Percentiles rank a stretch among this genome's conserved stretches.
phyloP scores from a whole-genome alignment of 2,888 invertebrate genomes.

The Eupithecia dodoneata region DNA sequence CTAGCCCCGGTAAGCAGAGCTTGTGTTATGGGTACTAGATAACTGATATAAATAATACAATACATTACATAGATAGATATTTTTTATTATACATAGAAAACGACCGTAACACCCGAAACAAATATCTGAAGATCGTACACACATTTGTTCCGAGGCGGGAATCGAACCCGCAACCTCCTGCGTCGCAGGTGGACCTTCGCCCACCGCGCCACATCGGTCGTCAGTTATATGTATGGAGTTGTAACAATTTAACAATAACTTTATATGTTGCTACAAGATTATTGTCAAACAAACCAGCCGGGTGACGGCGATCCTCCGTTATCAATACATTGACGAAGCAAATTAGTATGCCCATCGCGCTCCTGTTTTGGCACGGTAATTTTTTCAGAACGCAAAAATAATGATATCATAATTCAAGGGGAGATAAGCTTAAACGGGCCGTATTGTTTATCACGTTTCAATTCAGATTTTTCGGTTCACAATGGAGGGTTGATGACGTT shows the following conservation, averaged over 20 bases:
- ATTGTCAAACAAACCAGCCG: not conserved
- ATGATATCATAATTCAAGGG: conserved; percentile 80
- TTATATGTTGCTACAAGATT: not conserved
- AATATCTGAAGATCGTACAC: too few relatives aligned
- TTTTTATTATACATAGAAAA: too few relatives aligned
- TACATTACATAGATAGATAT: too few relatives aligned
- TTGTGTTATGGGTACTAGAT: too few relatives aligned
- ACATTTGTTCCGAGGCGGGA: too few relatives aligned
- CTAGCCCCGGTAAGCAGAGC: too few relatives aligned
- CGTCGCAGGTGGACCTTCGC: too few relatives aligned
- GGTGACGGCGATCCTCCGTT: conserved; percentile 45
- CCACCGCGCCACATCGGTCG: too few relatives aligned
- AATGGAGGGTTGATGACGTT: conserved; percentile 59
- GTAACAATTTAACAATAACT: not conserved
- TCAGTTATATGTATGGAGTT: not conserved
- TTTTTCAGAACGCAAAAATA: conserved; percentile 79
- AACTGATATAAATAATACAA: too few relatives aligned
- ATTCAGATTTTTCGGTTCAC: conserved; percentile 62
- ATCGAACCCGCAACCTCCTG: too few relatives aligned
- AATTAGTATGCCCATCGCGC: conserved; percentile 78
- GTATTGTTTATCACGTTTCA: conserved; percentile 74
- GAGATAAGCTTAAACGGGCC: conserved; percentile 75
- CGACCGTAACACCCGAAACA: too few relatives aligned
- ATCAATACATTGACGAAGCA: conserved; percentile 75
- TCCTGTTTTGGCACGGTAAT: conserved; percentile 74